Evolutionary conservation across 2,888 invertebrate genomes (phyloP).

Genomic region (Orthosia cruda): DNA sequence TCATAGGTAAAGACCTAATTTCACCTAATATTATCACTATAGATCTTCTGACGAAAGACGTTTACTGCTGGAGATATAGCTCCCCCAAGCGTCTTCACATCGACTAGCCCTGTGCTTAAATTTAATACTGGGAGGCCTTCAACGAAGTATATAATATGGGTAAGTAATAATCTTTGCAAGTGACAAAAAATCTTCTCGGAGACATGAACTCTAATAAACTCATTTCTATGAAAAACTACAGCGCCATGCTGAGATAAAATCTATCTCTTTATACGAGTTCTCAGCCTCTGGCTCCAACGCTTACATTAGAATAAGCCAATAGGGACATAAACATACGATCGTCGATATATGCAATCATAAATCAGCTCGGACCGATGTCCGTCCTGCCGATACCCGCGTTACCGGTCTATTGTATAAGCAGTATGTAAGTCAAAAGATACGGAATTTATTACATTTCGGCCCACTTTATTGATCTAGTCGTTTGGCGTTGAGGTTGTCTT

Average conservation of each 20-base stretch:
- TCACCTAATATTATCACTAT: no score
- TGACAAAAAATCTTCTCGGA: not conserved
- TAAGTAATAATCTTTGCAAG: not conserved
- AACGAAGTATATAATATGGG: no score
- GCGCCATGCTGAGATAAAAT: not conserved
- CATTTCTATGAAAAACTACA: not conserved
- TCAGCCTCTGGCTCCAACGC: slow-evolving; percentile 26
- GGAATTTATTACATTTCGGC: slow-evolving; percentile 67
- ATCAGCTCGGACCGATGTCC: slow-evolving; percentile 79
- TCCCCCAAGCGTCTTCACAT: no score
- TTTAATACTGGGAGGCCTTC: no score
- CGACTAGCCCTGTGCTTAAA: no score
- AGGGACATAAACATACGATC: slow-evolving; percentile 75
- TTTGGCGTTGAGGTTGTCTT: slow-evolving; percentile 39
- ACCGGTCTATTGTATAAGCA: slow-evolving; percentile 69
- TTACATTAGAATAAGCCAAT: slow-evolving; percentile 77
- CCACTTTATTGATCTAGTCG: slow-evolving; percentile 57
- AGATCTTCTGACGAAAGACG: no score
- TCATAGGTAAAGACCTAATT: no score
- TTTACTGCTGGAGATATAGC: no score
- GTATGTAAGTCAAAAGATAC: slow-evolving; percentile 69
- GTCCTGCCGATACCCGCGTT: slow-evolving; percentile 58
- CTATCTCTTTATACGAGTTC: not conserved
- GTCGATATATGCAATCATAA: slow-evolving; percentile 80
- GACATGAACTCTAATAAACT: no score